Conservation (phyloP, 2,113 vertebrate genomes). For the Gadus macrocephalus region DNA sequence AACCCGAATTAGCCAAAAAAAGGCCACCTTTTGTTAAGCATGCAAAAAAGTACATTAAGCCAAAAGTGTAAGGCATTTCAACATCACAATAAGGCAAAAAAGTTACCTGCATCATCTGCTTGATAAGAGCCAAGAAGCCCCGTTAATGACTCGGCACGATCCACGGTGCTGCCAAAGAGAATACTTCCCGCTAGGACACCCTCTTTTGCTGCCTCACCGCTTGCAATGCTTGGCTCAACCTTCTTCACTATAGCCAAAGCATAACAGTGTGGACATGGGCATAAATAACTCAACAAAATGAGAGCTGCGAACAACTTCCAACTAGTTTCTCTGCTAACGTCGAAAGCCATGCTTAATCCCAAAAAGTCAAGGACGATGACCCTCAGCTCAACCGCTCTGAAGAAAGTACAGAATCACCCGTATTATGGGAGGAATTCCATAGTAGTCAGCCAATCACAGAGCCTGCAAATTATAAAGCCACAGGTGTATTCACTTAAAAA, state of each 20-base stretch:
- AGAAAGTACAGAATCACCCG: background rate
- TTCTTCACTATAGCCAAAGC: background rate
- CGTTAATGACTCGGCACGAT: background rate
- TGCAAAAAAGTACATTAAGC: background rate
- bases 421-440: constrained; percentile 6
- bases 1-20: constrained; percentile 21
- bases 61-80: too few relatives aligned
- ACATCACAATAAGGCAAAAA: background rate
- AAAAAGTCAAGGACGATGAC: background rate
- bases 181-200: constrained; percentile 9
- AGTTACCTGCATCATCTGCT: constrained; percentile 9
- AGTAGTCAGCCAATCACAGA: constrained; percentile 21
- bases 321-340: background rate
- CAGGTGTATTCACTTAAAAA: background rate
- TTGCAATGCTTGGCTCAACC: background rate
- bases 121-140: background rate
- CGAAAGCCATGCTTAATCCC: constrained; percentile 18
- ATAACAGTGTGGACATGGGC: constrained; percentile 10
- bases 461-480: background rate
- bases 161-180: constrained; percentile 21
- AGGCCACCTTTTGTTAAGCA: background rate
- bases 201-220: background rate
- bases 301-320: constrained; percentile 14
- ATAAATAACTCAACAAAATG: constrained; percentile 25
- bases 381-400: background rate